These are phyloP conservation scores for Hystrix brachyura DNA, from an alignment of 2,113 vertebrate genomes.

Conservation along the genomic window DNA sequence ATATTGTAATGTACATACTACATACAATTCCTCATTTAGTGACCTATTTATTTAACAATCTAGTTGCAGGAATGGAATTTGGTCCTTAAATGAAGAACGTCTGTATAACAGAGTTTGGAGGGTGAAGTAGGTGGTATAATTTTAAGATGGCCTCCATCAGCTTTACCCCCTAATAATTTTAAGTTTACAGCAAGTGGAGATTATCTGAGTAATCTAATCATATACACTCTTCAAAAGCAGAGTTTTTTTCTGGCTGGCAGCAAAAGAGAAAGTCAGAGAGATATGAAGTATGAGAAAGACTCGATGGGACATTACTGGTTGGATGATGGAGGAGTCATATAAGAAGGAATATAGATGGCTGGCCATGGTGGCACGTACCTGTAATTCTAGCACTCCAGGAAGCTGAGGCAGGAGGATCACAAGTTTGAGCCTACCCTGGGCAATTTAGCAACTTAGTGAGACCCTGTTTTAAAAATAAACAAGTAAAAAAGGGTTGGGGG, in stretches of 20 bases:
- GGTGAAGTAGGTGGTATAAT: not conserved
- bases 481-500: not conserved
- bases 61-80: not conserved
- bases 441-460: not conserved
- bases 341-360: not conserved
- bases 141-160: not conserved
- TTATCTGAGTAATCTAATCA: conserved; percentile 25
- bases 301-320: not conserved
- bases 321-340: not conserved
- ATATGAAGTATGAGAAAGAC: not conserved
- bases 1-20: not conserved
- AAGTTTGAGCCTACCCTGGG: not conserved
- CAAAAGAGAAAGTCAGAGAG: not conserved
- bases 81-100: not conserved
- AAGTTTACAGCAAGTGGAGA: conserved; percentile 9
- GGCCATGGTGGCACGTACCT: too few species aligned
- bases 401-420: not conserved
- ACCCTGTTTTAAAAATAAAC: not conserved
- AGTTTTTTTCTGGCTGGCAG: not conserved
- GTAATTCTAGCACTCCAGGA: not conserved
- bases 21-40: not conserved
- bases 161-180: not conserved
- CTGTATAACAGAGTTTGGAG: not conserved
- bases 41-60: not conserved
- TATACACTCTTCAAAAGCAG: conserved; percentile 17